A percentile compares a stretch with the other conserved stretches of the same genome.
Evolutionary conservation across 2,888 invertebrate species (phyloP).

Genomic region (Limnephilus auricula): DNA sequence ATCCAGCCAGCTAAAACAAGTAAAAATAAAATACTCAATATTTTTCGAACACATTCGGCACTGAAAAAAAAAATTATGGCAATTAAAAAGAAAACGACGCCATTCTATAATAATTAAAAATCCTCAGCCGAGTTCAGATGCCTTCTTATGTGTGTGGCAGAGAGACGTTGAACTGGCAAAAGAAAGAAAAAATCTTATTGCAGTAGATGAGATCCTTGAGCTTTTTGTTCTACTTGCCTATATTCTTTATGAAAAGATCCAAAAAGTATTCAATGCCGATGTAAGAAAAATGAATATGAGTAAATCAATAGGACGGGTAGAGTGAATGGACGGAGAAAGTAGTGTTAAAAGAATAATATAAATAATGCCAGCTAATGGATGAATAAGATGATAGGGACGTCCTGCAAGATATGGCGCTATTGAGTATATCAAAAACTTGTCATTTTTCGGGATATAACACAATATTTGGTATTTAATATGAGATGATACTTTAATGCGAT

Average conservation of each 20-base stretch:
- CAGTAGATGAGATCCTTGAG: background rate
- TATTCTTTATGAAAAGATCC: background rate
- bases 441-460: background rate
- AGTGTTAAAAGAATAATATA: background rate
- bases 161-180: background rate
- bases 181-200: background rate
- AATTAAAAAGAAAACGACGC: no score
- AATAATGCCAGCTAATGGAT: background rate
- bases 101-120: no score
- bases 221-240: background rate
- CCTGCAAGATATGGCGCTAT: no score
- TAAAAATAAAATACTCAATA: no score
- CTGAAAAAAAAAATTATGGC: no score
- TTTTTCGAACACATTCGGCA: no score
- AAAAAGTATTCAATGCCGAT: no score
- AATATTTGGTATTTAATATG: background rate
- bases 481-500: background rate
- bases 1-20: no score
- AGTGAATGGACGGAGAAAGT: background rate
- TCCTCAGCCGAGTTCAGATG: background rate
- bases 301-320: background rate
- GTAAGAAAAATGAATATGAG: background rate
- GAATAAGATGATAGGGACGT: background rate
- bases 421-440: background rate
- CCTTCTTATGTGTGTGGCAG: background rate